These are phyloP conservation scores for Hetaerina titia DNA, from an alignment of 2,888 invertebrate genomes.

Conservation along the genomic window DNA sequence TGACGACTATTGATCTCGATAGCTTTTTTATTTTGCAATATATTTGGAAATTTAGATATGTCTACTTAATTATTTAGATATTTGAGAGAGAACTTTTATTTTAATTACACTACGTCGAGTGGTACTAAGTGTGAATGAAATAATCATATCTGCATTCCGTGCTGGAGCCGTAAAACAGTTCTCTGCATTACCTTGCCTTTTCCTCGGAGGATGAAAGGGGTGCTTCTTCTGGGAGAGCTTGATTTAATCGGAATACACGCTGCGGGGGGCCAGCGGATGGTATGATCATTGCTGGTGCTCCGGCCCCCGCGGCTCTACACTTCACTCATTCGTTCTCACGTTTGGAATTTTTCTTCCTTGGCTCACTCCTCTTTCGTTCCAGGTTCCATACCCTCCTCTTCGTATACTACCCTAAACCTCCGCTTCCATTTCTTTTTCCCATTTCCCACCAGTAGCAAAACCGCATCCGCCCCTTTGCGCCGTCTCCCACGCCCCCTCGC, in stretches of 20 bases:
- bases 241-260: constrained; percentile 55
- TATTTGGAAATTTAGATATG: too few species aligned
- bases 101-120: neutral
- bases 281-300: constrained; percentile 9
- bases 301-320: neutral
- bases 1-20: too few species aligned
- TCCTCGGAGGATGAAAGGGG: neutral
- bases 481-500: neutral
- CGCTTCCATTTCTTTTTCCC: neutral
- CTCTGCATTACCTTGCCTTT: neutral
- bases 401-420: neutral
- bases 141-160: neutral
- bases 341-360: neutral
- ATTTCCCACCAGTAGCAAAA: neutral
- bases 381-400: neutral
- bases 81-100: too few species aligned
- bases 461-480: neutral
- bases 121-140: neutral
- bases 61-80: too few species aligned
- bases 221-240: neutral
- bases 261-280: neutral
- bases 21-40: too few species aligned
- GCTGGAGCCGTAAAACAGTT: neutral
- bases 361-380: neutral
- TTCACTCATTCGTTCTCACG: neutral